Evolutionary conservation across 2,888 invertebrate species (phyloP), one percentile per base, ranked within the genome.

Genomic region (Temnothorax rugatulus): DNA sequence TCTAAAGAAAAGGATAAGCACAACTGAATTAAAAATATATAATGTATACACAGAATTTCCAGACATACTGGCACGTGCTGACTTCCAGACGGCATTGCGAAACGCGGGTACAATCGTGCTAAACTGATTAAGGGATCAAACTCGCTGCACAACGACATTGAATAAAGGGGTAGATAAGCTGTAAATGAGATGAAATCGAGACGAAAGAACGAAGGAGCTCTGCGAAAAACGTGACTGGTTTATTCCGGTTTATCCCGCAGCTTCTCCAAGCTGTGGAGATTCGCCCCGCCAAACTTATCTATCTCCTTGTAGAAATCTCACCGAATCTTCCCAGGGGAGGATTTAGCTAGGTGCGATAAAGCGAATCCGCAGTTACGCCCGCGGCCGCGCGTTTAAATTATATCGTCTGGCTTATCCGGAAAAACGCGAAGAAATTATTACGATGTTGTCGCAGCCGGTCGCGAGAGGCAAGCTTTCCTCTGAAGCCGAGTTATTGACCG

Each of bases 241-340:
- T 88, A 84, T 85, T 64, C 64, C 74, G 47, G 83, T 87, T 90
- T 85, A 87, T 87, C 64, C 54, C 47, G 25, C 63, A 63, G 77
- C 68, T 75, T 34, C 81, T 29, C 21, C 64, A 57, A 77, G 50
- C 69, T 52, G 25, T 82, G 76, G 83, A 86, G 83, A 86, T 84
- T 84, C 82, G 64, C 29, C 79, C 50, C 63, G 82, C 77, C 52
- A 57, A 89, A 89, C 86, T 89, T 89, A 87, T 90, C 88, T 90
- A 90, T 89, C 88, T 88, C 81, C 83, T 87, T 82, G 83, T 71
- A 66, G 87, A 84, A 84, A 89, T 89, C 90, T 86, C 73, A 38
- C 82, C 84, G 79, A 90, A 89, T 88, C 84, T 88, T 86, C 83
- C 88, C 73, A 47, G 38, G 85, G 64, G 83, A 84, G 86, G 63